phyloP scores from a whole-genome alignment of 2,888 invertebrate species.

The Boloria euphrosyne region DNA sequence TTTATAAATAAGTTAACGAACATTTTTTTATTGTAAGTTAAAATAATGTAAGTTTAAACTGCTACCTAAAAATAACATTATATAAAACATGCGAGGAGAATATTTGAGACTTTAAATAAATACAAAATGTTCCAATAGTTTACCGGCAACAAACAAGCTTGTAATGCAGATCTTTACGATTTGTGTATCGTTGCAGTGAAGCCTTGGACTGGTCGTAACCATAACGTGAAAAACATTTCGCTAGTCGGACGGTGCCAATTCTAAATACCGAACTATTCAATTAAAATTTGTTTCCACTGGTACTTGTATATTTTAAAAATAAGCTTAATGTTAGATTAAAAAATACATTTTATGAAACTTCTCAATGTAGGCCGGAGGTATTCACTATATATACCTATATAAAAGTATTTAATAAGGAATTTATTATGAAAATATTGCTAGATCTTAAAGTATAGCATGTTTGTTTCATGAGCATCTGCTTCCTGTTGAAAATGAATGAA shows the following conservation, averaged over 20 bases:
- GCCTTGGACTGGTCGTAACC: conserved; percentile 38
- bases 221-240: conserved; percentile 38
- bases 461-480: neutral
- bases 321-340: neutral
- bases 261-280: conserved; percentile 12
- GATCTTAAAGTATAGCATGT: neutral
- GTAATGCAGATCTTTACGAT: conserved; percentile 44
- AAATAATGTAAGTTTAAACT: too few relatives aligned
- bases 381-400: too few relatives aligned
- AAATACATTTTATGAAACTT: too few relatives aligned
- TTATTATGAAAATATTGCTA: too few relatives aligned
- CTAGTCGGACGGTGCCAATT: conserved; percentile 27
- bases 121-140: conserved; percentile 1
- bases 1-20: too few relatives aligned
- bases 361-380: too few relatives aligned
- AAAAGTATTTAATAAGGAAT: too few relatives aligned
- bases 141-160: conserved; percentile 35
- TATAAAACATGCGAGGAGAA: neutral
- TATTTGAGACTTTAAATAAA: neutral
- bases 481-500: too few relatives aligned
- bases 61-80: neutral
- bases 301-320: neutral
- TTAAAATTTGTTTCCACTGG: neutral
- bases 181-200: conserved; percentile 40
- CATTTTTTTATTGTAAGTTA: too few relatives aligned